These are phyloP conservation scores for Megaustenia siamemsis DNA, from an alignment of 2,888 invertebrate genomes.

Conservation along the genomic window DNA sequence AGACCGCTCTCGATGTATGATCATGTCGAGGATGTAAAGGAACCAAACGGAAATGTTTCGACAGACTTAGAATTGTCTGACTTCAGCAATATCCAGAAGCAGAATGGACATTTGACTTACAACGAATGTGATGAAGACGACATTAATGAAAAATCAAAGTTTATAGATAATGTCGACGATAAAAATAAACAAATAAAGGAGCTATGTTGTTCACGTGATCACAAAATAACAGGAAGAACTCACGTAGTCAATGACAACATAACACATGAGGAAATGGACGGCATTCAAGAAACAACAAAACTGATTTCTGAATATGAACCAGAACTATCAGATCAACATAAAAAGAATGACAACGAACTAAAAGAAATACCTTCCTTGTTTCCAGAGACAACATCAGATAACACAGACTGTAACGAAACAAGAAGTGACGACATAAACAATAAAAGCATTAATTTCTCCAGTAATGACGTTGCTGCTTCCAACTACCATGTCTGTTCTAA, in stretches of 20 bases:
- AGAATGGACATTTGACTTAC: background rate
- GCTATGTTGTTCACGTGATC: background rate
- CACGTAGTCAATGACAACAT: background rate
- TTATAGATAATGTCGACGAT: background rate
- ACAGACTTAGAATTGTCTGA: background rate
- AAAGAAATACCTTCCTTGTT: background rate
- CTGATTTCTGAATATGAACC: background rate
- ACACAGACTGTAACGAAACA: background rate
- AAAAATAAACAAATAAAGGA: background rate
- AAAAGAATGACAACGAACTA: background rate
- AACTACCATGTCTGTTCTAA: no score
- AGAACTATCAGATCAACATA: background rate
- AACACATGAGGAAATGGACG: background rate
- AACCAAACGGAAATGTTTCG: no score
- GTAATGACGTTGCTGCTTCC: background rate
- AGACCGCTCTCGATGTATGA: conserved; percentile 31
- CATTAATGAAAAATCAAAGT: background rate
- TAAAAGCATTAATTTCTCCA: background rate
- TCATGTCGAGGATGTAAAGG: background rate
- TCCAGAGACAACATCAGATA: background rate
- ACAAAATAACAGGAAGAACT: background rate
- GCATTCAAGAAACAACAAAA: background rate
- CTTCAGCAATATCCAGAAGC: background rate
- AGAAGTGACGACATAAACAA: background rate
- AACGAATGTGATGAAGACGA: background rate